Percentiles rank a stretch among this genome's conserved stretches.
These are phyloP conservation scores for Oreortyx pictus DNA, from an alignment of 2,797 vertebrate species.

Conservation along the genomic window DNA sequence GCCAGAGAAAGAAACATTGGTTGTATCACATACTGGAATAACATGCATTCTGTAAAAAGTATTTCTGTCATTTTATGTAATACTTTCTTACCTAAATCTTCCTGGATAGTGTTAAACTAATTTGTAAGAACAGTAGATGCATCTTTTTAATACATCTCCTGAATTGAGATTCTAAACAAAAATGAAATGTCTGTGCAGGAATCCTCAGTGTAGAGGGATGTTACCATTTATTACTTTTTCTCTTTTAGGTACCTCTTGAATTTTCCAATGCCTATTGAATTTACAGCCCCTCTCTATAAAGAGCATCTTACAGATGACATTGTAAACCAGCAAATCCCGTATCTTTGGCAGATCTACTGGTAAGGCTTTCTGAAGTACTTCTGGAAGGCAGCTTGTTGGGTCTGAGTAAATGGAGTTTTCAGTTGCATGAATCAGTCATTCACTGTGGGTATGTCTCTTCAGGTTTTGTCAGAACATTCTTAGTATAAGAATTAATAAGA, in stretches of 20 bases:
- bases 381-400: background rate
- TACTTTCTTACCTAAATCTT: background rate
- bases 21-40: background rate
- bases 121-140: background rate
- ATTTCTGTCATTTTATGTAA: background rate
- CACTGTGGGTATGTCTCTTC: background rate
- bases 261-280: constrained; percentile 84
- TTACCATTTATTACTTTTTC: background rate
- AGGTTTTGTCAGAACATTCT: background rate
- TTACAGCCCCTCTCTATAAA: constrained; percentile 81
- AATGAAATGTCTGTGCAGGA: background rate
- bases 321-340: constrained; percentile 85
- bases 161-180: background rate
- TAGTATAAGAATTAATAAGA: background rate
- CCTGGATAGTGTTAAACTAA: background rate
- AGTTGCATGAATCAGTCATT: background rate
- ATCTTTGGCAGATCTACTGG: constrained; percentile 93
- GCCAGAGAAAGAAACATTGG: background rate
- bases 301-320: constrained; percentile 84
- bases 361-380: constrained; percentile 73
- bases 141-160: background rate
- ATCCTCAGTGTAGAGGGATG: background rate
- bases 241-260: constrained; percentile 87
- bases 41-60: background rate
- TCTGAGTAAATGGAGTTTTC: background rate